Evolutionary conservation across 2,888 invertebrate genomes (phyloP).

Genomic region (Drosophila tripunctata): DNA sequence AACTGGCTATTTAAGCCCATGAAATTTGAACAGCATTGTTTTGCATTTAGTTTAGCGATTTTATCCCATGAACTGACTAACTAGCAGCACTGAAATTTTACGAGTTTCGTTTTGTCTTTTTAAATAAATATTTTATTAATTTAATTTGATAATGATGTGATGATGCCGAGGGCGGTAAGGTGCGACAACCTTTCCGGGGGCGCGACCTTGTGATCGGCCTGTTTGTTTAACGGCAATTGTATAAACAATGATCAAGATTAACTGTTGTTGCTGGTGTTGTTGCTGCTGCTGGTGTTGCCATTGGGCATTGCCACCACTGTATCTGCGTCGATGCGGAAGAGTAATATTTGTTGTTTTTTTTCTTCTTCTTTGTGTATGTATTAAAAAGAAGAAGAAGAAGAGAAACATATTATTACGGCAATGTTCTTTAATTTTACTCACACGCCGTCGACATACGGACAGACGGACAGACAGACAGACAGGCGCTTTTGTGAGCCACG

Average conservation of each 20-base stretch:
- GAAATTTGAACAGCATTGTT: too few species aligned
- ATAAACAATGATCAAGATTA: conserved; percentile 58
- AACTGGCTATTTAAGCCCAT: too few species aligned
- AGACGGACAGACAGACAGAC: conserved; percentile 22
- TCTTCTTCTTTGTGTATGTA: conserved; percentile 32
- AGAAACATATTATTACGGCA: conserved; percentile 65
- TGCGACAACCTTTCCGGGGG: conserved; percentile 64
- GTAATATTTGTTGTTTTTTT: conserved; percentile 48
- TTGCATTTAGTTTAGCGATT: too few species aligned
- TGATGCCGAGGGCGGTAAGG: conserved; percentile 47
- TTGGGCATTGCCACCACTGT: conserved; percentile 29
- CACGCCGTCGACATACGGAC: conserved; percentile 12
- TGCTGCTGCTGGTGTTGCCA: conserved; percentile 36
- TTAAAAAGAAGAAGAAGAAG: conserved; percentile 36
- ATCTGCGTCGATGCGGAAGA: conserved; percentile 63
- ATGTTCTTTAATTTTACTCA: conserved; percentile 69
- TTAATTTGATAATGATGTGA: conserved; percentile 14
- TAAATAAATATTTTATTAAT: conserved; percentile 1
- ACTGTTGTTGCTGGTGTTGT: conserved; percentile 32
- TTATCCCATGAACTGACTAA: too few species aligned
- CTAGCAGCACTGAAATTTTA: too few species aligned
- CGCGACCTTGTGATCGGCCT: conserved; percentile 58
- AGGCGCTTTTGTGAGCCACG: conserved; percentile 46
- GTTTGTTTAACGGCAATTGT: conserved; percentile 67
- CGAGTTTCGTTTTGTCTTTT: not conserved